Evolutionary conservation across 2,888 invertebrate genomes (phyloP), one percentile per base, ranked within the genome.

Genomic region (Griposia aprilina): DNA sequence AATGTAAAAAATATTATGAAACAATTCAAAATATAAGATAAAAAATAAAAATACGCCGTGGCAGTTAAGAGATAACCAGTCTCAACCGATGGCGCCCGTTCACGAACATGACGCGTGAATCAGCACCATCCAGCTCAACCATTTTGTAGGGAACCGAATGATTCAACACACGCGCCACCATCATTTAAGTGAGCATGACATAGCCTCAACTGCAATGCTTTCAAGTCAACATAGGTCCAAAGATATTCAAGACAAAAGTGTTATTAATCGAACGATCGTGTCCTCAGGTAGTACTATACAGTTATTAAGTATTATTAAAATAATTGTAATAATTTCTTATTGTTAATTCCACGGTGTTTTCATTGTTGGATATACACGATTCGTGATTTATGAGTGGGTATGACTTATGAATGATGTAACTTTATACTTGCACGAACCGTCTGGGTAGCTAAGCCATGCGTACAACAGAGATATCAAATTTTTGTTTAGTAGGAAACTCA

Each of bases 241-340:
- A 26, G 17, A 41, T 70, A 50, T 80, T 78, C 26, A 73, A 80
- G 6, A 26, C 23, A 13, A 63, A 13, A n/a, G 2, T 52, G 17
- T 23, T 41, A 68, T 45, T 57, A 15, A 41, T 52, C 13, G 11
- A 41, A 82, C 57, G n/a, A 68, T 20, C 36, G 26, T 60, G 15
- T 48, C 23, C 26, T n/a, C 23, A 55, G 26, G 26, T 41, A 30
- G n/a, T 52, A 36, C 23, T 2, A 41, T 48, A 23, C 23, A 62
- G 23, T 68, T 20, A 77, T 62, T 63, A 62, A 26, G 23, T 68
- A 45, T 73, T 78, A 79, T 79, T 73, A 73, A 60, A 84, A 50
- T 84, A 73, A 73, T 78, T 66, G 68, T 60, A 60, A 41, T 65
- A 13, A 67, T 41, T 60, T n/a, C 11, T 57, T 15, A 60, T 68